phyloP scores from a whole-genome alignment of 2,113 vertebrate genomes.

The Poeciliopsis retropinna region DNA sequence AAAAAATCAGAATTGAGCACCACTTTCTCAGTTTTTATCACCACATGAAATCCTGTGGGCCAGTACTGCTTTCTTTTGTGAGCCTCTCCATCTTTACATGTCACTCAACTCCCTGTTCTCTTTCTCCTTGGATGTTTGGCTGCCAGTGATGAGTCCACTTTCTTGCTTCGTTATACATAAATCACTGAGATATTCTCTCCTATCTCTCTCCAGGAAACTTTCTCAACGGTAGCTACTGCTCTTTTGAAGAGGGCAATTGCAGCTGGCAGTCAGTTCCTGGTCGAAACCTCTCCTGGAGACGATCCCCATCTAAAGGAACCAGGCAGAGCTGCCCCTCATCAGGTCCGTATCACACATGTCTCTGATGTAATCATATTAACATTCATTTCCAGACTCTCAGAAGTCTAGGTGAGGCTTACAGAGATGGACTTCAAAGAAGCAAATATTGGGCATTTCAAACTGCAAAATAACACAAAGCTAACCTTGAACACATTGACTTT shows the following conservation, averaged over 20 bases:
- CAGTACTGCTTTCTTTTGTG: constrained; percentile 21
- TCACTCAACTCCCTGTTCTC: constrained; percentile 43
- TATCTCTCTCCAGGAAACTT: constrained; percentile 84
- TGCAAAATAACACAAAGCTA: constrained; percentile 1
- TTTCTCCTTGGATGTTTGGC: constrained; percentile 43
- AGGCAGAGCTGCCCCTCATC: constrained; percentile 75
- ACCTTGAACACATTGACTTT: constrained; percentile 22
- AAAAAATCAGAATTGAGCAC: neutral
- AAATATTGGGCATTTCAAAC: neutral
- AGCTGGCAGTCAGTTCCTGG: constrained; percentile 81
- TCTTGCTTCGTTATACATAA: constrained; percentile 14
- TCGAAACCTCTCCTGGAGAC: constrained; percentile 79
- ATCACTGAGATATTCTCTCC: constrained; percentile 41
- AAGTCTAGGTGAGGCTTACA: constrained; percentile 10
- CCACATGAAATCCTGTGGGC: constrained; percentile 22
- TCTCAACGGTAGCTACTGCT: constrained; percentile 92
- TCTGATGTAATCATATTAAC: constrained; percentile 13
- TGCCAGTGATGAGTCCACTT: constrained; percentile 37
- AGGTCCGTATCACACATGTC: constrained; percentile 53
- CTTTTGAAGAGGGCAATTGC: constrained; percentile 90
- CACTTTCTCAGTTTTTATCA: constrained; percentile 32
- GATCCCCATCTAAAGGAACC: constrained; percentile 69
- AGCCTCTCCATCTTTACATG: constrained; percentile 13
- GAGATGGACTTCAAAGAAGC: constrained; percentile 12
- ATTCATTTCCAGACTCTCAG: constrained; percentile 1